Conservation (phyloP, 2,888 invertebrate species). For the Encarsia formosa region DNA sequence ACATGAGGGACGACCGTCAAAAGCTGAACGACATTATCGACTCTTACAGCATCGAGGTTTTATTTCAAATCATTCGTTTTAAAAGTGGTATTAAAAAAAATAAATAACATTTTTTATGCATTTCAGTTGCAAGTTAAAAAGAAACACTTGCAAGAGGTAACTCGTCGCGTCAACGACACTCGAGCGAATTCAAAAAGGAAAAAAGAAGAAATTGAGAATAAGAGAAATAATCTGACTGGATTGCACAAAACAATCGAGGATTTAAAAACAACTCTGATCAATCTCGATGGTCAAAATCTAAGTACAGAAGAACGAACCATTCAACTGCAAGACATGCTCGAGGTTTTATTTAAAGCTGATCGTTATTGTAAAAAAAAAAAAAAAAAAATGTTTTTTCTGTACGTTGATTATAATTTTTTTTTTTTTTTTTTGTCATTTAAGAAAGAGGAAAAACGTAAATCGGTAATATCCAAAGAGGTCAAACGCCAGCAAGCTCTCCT, state of each 20-base stretch:
- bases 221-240: slow-evolving; percentile 31
- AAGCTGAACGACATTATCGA: slow-evolving; percentile 45
- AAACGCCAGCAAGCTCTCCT: slow-evolving; percentile 37
- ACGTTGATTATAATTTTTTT: too few relatives aligned
- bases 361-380: too few relatives aligned
- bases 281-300: slow-evolving; percentile 55
- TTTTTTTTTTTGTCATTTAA: slow-evolving; percentile 20
- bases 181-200: slow-evolving; percentile 27
- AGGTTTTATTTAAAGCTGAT: too few relatives aligned
- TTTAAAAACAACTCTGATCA: slow-evolving; percentile 54
- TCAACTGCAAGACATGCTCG: slow-evolving; percentile 60
- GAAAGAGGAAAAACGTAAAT: slow-evolving; percentile 43
- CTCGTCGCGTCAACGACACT: slow-evolving; percentile 42
- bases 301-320: slow-evolving; percentile 58
- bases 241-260: slow-evolving; percentile 47
- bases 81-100: neutral
- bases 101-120: too few relatives aligned
- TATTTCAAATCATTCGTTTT: neutral
- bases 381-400: too few relatives aligned
- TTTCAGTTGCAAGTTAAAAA: slow-evolving; percentile 2
- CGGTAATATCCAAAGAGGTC: slow-evolving; percentile 32
- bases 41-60: slow-evolving; percentile 53
- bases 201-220: slow-evolving; percentile 24
- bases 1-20: slow-evolving; percentile 45
- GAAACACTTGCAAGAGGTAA: slow-evolving; percentile 36